Base-by-base conservation (phyloP, 1,140 invertebrate genomes). In the Polypedilum pembai region DNA sequence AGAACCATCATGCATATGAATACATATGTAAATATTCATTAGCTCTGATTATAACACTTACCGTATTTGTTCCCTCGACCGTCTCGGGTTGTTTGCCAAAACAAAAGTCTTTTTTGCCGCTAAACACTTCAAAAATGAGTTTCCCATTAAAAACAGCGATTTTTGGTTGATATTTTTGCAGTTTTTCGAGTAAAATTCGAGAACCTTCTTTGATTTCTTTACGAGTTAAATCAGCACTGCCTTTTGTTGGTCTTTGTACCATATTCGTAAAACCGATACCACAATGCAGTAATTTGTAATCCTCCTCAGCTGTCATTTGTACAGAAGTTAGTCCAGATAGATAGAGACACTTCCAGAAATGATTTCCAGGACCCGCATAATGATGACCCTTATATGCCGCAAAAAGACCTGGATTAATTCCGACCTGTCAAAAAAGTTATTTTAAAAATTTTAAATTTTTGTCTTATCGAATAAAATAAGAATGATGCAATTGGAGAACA, bases 211-310 rank as follows among this genome's bases (percentile, higher is more conserved):
- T 95, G 78, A 98, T 98, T 88, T 99, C 96, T 83, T 96, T 94
- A 79, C 95, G 88, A 72, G 94, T 97, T 63, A 98, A 86, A 87
- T 98, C 95, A 12, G 94, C 94, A 80, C 94, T 97, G 75, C 95
- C 95, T 85, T 95, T 95, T 0, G 95, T 98, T 63, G 95, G 94
- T 73, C 96, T 87, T 77, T 92, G 87, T 76, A 98, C 96, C 90
- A 98, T 98, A 84, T 98, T 98, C 76, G 96, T 98, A 84, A 98
- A 98, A 2, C 96, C 96, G 79, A 99, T 98, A 65, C 96, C 95
- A 82, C 93, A 92, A 80, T 95, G 92, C 41, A 96, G 83, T 41
- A 98, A 85, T 85, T 95, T 95, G 81, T 91, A 94, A 84, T 98
- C 96, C 84, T 98, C 95, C 80, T 97, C 94, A 1, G 95, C 94